phyloP scores from a whole-genome alignment of 1,140 invertebrate genomes.

The Laupala kohalensis region DNA sequence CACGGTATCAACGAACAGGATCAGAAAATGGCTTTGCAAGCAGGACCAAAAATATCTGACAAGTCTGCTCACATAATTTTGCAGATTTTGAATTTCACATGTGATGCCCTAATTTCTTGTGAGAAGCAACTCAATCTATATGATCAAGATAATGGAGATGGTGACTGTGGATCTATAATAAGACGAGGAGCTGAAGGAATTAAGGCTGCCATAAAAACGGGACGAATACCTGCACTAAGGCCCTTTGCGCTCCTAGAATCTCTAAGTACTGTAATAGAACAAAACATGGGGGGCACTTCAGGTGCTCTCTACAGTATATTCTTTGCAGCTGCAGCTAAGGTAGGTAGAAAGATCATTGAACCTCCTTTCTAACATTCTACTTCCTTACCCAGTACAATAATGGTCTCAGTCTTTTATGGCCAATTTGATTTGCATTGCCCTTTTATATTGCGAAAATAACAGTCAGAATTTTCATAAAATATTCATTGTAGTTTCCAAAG shows the following conservation, averaged over 20 bases:
- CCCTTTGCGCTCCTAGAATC: conserved; percentile 23
- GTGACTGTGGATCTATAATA: conserved; percentile 49
- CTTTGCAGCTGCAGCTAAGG: conserved; percentile 31
- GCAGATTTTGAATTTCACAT: conserved; percentile 30
- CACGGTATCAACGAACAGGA: neutral
- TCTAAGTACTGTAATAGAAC: conserved; percentile 26
- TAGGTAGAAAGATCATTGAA: conserved; percentile 16
- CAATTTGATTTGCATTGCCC: no score
- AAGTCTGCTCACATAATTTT: conserved; percentile 21
- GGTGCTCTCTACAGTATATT: conserved; percentile 36
- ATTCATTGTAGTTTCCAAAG: neutral
- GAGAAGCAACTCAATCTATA: conserved; percentile 43
- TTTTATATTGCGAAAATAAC: no score
- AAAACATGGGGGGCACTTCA: conserved; percentile 27
- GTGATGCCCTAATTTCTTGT: conserved; percentile 37
- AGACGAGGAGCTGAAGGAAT: conserved; percentile 35
- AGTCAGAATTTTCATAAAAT: neutral
- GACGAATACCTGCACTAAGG: conserved; percentile 10
- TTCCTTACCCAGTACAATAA: conserved; percentile 18
- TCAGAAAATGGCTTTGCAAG: neutral
- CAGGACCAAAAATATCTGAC: conserved; percentile 24
- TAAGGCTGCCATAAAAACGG: conserved; percentile 21
- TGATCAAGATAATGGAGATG: conserved; percentile 44
- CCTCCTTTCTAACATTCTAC: conserved; percentile 19
- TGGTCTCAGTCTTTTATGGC: neutral